Percentiles rank a stretch among this genome's conserved stretches.
These are phyloP conservation scores for Ursus arctos DNA, from an alignment of 2,113 vertebrate genomes.

Conservation along the genomic window DNA sequence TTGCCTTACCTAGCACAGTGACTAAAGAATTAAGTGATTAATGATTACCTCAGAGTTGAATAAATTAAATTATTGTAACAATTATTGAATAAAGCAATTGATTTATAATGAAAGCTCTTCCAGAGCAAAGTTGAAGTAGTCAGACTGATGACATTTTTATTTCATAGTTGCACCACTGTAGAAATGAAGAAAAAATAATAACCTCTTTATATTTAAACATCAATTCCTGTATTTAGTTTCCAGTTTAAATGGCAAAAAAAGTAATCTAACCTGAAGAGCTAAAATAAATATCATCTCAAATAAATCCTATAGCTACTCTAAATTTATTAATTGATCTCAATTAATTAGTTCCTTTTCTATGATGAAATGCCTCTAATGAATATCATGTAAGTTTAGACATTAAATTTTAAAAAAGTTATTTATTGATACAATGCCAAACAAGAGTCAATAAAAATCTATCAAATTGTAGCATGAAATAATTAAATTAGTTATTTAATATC, in stretches of 20 bases:
- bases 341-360: neutral
- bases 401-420: neutral
- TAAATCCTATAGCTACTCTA: neutral
- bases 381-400: neutral
- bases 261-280: neutral
- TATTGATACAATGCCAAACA: neutral
- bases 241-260: neutral
- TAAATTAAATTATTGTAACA: neutral
- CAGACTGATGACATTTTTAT: neutral
- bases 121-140: neutral
- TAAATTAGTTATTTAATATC: neutral
- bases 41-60: neutral
- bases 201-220: neutral
- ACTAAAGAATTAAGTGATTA: neutral
- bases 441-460: neutral
- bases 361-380: neutral
- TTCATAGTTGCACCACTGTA: neutral
- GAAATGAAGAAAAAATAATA: slow-evolving; percentile 5
- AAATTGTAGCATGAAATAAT: neutral
- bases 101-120: neutral
- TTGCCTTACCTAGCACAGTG: neutral
- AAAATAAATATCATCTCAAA: neutral
- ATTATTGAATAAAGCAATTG: neutral
- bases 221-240: neutral
- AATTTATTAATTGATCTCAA: neutral